Evolutionary conservation across 2,888 invertebrate genomes (phyloP).

Genomic region (Julus scandinavius): DNA sequence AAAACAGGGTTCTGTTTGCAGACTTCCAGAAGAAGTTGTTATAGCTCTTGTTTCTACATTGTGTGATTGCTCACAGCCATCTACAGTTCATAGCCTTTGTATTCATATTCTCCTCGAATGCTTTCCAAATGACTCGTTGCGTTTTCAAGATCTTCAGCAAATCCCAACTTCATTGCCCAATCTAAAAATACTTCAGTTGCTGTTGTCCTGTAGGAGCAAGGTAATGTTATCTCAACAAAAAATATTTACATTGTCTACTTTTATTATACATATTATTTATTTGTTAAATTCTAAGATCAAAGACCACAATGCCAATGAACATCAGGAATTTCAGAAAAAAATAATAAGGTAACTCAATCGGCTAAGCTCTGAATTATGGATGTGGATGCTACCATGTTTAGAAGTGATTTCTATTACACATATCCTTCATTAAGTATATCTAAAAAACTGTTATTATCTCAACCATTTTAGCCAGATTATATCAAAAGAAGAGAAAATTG

Average conservation of each 20-base stretch:
- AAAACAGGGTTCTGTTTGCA: background rate
- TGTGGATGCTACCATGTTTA: too few relatives aligned
- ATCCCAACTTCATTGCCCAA: background rate
- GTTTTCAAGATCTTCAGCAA: constrained; percentile 46
- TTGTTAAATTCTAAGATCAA: background rate
- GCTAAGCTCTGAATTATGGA: background rate
- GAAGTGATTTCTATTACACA: too few relatives aligned
- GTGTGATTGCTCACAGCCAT: constrained; percentile 48
- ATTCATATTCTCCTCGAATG: constrained; percentile 24
- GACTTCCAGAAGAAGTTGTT: constrained; percentile 53
- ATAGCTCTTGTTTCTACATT: constrained; percentile 52
- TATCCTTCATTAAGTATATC: too few relatives aligned
- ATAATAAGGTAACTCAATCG: background rate
- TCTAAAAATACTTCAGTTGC: background rate
- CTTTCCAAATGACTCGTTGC: constrained; percentile 10
- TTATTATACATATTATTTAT: background rate
- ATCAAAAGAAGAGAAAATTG: background rate
- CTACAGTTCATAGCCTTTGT: constrained; percentile 9
- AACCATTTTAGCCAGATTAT: background rate
- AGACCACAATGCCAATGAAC: background rate
- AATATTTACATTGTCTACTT: background rate
- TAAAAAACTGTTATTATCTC: background rate
- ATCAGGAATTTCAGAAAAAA: background rate
- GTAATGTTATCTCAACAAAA: background rate
- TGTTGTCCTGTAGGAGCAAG: background rate